Evolutionary conservation across 2,797 vertebrate species (phyloP).

Genomic region (Lagocephalus sceleratus): DNA sequence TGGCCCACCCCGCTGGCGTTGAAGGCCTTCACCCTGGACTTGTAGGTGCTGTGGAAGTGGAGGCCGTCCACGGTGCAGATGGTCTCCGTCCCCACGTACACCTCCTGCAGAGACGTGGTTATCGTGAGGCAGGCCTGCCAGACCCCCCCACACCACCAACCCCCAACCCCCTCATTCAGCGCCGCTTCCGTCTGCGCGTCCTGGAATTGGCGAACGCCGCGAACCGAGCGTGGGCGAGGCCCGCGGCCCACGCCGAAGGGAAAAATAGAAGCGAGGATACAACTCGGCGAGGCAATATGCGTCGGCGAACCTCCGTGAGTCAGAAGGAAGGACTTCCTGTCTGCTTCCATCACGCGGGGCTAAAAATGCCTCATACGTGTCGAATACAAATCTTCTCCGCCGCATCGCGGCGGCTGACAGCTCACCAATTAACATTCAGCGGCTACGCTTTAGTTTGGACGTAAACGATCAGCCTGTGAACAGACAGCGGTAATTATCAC

Average conservation of each 20-base stretch:
- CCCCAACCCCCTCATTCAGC: not conserved
- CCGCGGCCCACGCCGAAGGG: constrained; percentile 31
- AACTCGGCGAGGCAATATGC: constrained; percentile 34
- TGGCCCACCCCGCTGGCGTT: constrained; percentile 93
- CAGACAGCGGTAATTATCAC: constrained; percentile 34
- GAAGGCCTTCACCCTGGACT: constrained; percentile 94
- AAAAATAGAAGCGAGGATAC: constrained; percentile 56
- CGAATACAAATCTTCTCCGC: not conserved
- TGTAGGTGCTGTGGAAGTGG: constrained; percentile 98
- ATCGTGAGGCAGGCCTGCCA: constrained; percentile 16
- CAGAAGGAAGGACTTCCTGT: constrained; percentile 30
- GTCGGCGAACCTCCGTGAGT: constrained; percentile 52
- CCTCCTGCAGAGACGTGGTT: constrained; percentile 79
- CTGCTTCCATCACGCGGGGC: not conserved
- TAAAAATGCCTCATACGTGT: too few species aligned
- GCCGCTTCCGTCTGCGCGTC: constrained; percentile 11
- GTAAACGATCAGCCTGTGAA: constrained; percentile 30
- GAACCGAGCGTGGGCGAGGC: constrained; percentile 39
- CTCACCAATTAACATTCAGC: constrained; percentile 36
- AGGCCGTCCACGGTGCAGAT: constrained; percentile 99
- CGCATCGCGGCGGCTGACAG: constrained; percentile 5
- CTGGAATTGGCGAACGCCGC: constrained; percentile 24
- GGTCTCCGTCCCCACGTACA: constrained; percentile 95
- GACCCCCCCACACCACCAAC: not conserved
- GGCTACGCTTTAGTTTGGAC: constrained; percentile 20